These are phyloP conservation scores for Lepetodrilus schrolli DNA, from an alignment of 2,888 invertebrate species.

Conservation along the genomic window DNA sequence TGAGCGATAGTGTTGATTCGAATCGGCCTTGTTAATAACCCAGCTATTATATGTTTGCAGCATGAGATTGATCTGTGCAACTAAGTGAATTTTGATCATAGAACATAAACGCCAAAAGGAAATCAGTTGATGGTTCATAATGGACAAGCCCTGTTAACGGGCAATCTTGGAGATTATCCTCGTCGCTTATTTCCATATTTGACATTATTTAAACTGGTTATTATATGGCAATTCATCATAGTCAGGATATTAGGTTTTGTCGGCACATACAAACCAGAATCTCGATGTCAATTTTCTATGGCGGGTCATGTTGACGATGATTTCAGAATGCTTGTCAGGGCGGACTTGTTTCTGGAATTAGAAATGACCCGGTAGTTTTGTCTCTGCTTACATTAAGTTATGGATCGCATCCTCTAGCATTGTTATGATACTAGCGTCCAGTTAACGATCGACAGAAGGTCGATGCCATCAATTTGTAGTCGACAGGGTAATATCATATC, in stretches of 20 bases:
- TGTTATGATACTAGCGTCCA: neutral
- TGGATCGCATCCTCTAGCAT: conserved; percentile 10
- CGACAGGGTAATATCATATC: conserved; percentile 25
- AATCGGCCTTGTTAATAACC: conserved; percentile 28
- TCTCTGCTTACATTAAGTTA: neutral
- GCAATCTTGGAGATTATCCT: conserved; percentile 27
- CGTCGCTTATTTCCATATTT: conserved; percentile 29
- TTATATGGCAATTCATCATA: conserved; percentile 31
- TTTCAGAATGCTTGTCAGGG: conserved; percentile 1
- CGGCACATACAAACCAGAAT: conserved; percentile 12
- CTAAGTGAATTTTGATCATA: conserved; percentile 31
- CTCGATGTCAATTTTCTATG: conserved; percentile 8
- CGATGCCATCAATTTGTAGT: conserved; percentile 9
- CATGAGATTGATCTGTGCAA: conserved; percentile 25
- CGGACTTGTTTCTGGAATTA: neutral
- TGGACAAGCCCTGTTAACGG: conserved; percentile 20
- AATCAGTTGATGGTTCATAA: conserved; percentile 12
- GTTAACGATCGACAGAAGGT: neutral
- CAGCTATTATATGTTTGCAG: conserved; percentile 19
- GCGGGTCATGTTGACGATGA: conserved; percentile 14
- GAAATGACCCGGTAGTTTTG: conserved; percentile 1
- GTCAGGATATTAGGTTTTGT: conserved; percentile 25
- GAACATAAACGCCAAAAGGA: conserved; percentile 18
- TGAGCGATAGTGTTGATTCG: conserved; percentile 18
- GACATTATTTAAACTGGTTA: conserved; percentile 31